Base-by-base conservation (phyloP, 2,797 vertebrate species). In the Acanthurus leucopareius region DNA sequence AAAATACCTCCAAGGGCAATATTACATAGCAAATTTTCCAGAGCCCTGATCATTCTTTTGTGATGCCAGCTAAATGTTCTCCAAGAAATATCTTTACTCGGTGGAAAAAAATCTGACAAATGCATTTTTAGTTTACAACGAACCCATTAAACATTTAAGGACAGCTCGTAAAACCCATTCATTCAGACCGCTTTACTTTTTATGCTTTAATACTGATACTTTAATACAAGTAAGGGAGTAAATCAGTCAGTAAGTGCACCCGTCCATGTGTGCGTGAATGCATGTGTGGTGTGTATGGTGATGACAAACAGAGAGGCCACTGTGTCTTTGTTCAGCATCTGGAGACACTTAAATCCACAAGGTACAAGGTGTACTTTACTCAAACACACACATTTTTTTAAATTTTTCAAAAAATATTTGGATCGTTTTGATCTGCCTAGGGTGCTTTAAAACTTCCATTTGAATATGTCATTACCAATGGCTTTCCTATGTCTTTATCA, bases 281-380 rank as follows among this genome's bases (percentile, higher is more conserved):
- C n/a, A 6, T 52, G 38, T 53, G 40, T 20, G 16, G 49, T 28
- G 57, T 62, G 19, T 22, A 17, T 22, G 61, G 64, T 60, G 69
- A 86, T 83, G 82, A 89, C 77, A 86, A 76, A 88, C 79, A 67
- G 45, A 61, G 71, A 62, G 77, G 79, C 86, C 67, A 76, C 73
- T 32, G 28, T 76, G 65, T 86, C 52, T 85, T 82, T 77, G 63
- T 77, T 82, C 75, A 77, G 71, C 81, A 88, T 87, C 84, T 91
- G 88, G 83, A 87, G 73, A 65, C 73, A 56, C 88, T 88, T 87
- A 84, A 73, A 64, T 25, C 16, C 5, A 51, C 48, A 44, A 70
- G 69, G 79, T 75, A 79, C 58, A 56, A 83, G 77, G 70, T 91
- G 70, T 77, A 53, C 77, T 70, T 72, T 56, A 44, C 67, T 68